Evolutionary conservation across 2,113 vertebrate genomes (phyloP).

Genomic region (Odocoileus virginianus): DNA sequence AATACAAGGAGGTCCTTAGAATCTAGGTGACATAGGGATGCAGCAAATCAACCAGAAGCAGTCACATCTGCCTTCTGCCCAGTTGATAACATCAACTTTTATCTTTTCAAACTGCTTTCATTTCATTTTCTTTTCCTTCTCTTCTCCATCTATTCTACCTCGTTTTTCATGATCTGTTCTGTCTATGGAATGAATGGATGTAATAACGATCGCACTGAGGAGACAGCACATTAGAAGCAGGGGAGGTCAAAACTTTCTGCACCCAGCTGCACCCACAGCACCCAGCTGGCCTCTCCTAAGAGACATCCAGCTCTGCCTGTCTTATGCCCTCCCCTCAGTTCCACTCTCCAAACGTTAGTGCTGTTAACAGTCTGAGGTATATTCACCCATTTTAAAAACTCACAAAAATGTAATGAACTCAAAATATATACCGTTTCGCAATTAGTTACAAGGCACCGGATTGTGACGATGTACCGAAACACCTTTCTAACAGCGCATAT

Average conservation of each 20-base stretch:
- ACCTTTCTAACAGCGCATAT: neutral
- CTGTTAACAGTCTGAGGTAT: neutral
- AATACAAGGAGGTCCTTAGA: neutral
- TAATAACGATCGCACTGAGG: neutral
- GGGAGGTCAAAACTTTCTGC: neutral
- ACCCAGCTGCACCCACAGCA: neutral
- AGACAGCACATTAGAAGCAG: neutral
- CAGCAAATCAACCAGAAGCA: neutral
- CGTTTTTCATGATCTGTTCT: neutral
- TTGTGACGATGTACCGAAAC: neutral
- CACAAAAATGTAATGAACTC: neutral
- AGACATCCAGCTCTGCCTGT: too few relatives aligned
- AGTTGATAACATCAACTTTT: neutral
- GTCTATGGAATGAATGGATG: neutral
- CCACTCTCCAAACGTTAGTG: neutral
- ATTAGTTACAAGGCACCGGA: neutral
- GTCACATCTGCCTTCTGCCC: neutral
- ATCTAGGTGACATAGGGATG: neutral
- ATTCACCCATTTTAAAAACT: neutral
- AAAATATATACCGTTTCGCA: neutral
- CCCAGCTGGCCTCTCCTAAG: neutral
- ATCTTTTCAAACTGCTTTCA: neutral
- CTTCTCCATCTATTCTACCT: neutral
- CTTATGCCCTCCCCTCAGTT: neutral
- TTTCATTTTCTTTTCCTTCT: neutral